A percentile compares a stretch with the other conserved stretches of the same genome.
These are phyloP conservation scores for Oriolus oriolus DNA, from an alignment of 2,113 vertebrate species.

Conservation along the genomic window DNA sequence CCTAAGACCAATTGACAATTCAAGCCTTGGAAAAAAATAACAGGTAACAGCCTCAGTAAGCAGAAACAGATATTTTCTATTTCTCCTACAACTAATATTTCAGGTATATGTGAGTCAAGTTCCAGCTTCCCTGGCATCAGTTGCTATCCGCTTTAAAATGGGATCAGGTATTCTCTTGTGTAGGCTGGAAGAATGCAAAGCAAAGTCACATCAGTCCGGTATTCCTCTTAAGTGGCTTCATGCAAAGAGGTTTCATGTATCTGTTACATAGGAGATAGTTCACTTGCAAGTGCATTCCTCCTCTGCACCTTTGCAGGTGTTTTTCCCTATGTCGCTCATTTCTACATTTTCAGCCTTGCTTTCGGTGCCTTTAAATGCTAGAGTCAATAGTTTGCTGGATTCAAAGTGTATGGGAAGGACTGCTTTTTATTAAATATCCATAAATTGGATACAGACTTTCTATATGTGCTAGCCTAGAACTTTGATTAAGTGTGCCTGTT, in stretches of 20 bases:
- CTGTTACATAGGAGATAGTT: not conserved
- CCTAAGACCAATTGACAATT: not conserved
- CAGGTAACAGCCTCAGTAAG: not conserved
- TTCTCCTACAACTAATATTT: not conserved
- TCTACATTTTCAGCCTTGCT: not conserved
- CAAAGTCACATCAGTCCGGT: not conserved
- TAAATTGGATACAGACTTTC: not conserved
- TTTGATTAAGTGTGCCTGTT: not conserved
- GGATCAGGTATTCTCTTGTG: not conserved
- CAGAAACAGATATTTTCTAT: not conserved
- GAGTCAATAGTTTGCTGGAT: not conserved
- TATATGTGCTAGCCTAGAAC: not conserved
- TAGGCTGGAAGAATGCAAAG: not conserved
- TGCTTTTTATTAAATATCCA: not conserved
- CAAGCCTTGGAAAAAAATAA: not conserved
- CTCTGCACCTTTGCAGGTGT: not conserved
- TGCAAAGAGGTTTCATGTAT: not conserved
- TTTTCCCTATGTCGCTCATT: not conserved
- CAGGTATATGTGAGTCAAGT: not conserved
- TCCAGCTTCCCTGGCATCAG: not conserved
- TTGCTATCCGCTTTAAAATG: not conserved
- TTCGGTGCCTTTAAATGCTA: not conserved
- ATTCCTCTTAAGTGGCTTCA: not conserved
- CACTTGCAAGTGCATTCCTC: not conserved
- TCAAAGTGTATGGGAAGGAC: not conserved